These are phyloP conservation scores for Osmerus mordax DNA, from an alignment of 2,113 vertebrate genomes.

Conservation along the genomic window DNA sequence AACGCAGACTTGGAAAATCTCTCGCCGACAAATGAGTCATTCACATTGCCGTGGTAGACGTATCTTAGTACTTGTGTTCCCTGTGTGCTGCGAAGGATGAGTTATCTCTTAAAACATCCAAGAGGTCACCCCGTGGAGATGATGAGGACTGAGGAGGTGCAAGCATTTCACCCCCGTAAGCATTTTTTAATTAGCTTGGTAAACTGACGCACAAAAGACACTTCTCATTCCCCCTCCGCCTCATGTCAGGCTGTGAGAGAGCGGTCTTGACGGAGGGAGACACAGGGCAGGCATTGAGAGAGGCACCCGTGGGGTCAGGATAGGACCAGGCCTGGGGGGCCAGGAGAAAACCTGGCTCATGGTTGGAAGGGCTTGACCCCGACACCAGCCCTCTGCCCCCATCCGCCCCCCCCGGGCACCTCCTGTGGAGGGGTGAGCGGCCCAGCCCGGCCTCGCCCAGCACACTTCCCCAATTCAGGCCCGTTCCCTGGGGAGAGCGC, in stretches of 20 bases:
- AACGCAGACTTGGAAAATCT: too few species aligned
- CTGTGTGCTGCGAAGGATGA: constrained; percentile 8
- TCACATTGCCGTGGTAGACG: neutral
- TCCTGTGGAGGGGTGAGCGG: constrained; percentile 69
- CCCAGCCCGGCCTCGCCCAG: constrained; percentile 62
- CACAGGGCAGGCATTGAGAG: constrained; percentile 74
- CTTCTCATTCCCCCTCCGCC: constrained; percentile 34
- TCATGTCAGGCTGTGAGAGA: constrained; percentile 45
- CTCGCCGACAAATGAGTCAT: constrained; percentile 7
- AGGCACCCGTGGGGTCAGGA: constrained; percentile 73
- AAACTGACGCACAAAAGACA: constrained; percentile 64
- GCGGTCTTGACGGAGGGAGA: constrained; percentile 56
- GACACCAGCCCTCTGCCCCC: constrained; percentile 82
- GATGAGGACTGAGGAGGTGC: constrained; percentile 53
- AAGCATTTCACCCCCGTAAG: constrained; percentile 52
- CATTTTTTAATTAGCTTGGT: constrained; percentile 60
- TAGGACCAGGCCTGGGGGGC: constrained; percentile 68
- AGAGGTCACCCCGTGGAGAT: constrained; percentile 45
- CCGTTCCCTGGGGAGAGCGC: constrained; percentile 60
- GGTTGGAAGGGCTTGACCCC: constrained; percentile 72
- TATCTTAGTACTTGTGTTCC: constrained; percentile 4
- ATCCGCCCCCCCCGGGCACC: constrained; percentile 71
- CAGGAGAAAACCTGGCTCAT: constrained; percentile 66
- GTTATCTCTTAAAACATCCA: constrained; percentile 14
- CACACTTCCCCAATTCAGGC: constrained; percentile 68